Evolutionary conservation across 2,113 vertebrate species (phyloP).

Genomic region (Stomatorhinus ivindoensis): DNA sequence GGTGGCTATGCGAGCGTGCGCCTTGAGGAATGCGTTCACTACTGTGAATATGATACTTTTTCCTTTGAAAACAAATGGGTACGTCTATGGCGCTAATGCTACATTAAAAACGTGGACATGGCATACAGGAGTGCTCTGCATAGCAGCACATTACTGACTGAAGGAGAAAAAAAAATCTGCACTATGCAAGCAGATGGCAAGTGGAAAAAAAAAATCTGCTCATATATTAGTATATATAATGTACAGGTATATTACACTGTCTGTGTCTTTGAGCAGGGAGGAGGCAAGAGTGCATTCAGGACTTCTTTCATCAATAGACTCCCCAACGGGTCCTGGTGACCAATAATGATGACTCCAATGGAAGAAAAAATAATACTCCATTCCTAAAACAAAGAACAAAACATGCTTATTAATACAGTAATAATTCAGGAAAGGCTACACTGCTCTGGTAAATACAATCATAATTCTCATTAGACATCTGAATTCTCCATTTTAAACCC

Average conservation of each 20-base stretch:
- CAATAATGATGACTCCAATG: slow-evolving; percentile 2
- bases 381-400: slow-evolving; percentile 29
- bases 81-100: slow-evolving; percentile 35
- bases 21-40: slow-evolving; percentile 11
- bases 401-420: background rate
- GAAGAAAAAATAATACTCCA: slow-evolving; percentile 12
- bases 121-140: slow-evolving; percentile 23
- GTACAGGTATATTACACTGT: slow-evolving; percentile 61
- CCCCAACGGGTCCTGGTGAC: slow-evolving; percentile 6
- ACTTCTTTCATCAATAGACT: slow-evolving; percentile 29
- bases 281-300: slow-evolving; percentile 5
- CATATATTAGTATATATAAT: slow-evolving; percentile 61
- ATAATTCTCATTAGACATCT: background rate
- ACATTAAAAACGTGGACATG: slow-evolving; percentile 36
- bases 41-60: background rate
- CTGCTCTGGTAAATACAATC: background rate
- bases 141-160: slow-evolving; percentile 50
- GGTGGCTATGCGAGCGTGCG: slow-evolving; percentile 1
- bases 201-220: slow-evolving; percentile 20
- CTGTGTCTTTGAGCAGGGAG: slow-evolving; percentile 36
- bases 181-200: slow-evolving; percentile 30
- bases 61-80: slow-evolving; percentile 1
- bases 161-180: slow-evolving; percentile 16
- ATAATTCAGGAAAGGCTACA: background rate
- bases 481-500: background rate